These are phyloP conservation scores for Acropternis orthonyx DNA, from an alignment of 2,797 vertebrate genomes.

Conservation along the genomic window DNA sequence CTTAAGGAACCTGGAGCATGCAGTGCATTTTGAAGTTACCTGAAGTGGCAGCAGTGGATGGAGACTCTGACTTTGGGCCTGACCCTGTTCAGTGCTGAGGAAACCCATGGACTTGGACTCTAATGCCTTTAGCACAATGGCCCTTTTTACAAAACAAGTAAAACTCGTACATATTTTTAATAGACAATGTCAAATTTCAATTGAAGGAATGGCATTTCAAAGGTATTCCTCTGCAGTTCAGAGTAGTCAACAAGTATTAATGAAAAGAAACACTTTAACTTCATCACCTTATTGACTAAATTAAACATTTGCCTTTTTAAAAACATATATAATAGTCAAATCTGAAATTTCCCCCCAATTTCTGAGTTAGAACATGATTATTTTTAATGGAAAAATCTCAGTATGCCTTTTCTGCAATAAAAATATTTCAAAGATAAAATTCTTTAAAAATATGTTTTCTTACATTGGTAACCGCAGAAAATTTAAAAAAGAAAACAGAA, in stretches of 20 bases:
- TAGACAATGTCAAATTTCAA: background rate
- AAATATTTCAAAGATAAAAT: background rate
- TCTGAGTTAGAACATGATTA: background rate
- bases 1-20: background rate
- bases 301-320: background rate
- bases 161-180: background rate
- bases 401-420: background rate
- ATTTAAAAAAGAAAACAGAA: background rate
- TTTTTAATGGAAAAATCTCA: background rate
- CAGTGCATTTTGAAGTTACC: background rate
- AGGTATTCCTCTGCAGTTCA: background rate
- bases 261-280: background rate
- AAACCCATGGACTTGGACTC: background rate
- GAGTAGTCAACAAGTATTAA: background rate
- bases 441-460: background rate
- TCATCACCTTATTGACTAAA: background rate
- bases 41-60: background rate
- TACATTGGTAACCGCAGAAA: background rate
- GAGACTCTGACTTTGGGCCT: background rate
- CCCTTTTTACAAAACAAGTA: background rate
- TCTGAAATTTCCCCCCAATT: background rate
- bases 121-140: background rate
- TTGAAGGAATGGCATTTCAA: background rate
- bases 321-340: background rate
- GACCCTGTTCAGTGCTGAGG: fast-evolving